Percentiles rank a stretch among this genome's conserved stretches.
Evolutionary conservation across 2,113 vertebrate genomes (phyloP).

Genomic region (Passer domesticus): DNA sequence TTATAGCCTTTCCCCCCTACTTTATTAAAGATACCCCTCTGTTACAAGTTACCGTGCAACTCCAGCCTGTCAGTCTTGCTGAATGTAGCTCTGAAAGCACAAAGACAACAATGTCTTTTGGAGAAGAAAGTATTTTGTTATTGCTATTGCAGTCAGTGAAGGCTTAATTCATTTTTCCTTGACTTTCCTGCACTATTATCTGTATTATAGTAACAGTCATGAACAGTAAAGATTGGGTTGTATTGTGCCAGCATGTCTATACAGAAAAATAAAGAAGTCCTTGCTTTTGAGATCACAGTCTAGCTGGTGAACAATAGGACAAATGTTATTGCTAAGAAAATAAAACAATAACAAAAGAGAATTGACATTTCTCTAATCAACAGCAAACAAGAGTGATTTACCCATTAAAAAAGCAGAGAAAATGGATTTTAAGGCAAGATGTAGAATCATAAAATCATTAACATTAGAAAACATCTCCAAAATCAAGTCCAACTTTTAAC

Average conservation of each 20-base stretch:
- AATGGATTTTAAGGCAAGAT: background rate
- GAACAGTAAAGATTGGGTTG: background rate
- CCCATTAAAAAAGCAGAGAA: background rate
- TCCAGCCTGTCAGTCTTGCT: background rate
- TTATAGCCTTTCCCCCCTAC: background rate
- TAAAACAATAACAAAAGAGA: background rate
- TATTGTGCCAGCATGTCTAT: background rate
- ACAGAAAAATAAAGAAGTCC: background rate
- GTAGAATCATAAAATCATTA: background rate
- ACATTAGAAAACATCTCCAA: background rate
- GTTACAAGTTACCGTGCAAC: background rate
- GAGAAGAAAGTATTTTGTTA: background rate
- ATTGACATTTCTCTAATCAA: background rate
- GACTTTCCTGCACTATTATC: conserved; percentile 7
- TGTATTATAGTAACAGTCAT: background rate
- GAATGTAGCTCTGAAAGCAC: background rate
- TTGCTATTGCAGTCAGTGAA: background rate
- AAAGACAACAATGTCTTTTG: background rate
- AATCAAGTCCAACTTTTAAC: background rate
- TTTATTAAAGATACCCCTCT: background rate
- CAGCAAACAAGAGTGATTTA: background rate
- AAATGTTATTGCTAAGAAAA: background rate
- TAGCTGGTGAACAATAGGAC: background rate
- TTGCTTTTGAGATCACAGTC: background rate
- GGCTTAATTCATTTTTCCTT: conserved; percentile 11